Percentiles rank a stretch among this genome's conserved stretches.
Conservation (phyloP, 2,888 invertebrate genomes). For the Deladenus siricidicola region DNA sequence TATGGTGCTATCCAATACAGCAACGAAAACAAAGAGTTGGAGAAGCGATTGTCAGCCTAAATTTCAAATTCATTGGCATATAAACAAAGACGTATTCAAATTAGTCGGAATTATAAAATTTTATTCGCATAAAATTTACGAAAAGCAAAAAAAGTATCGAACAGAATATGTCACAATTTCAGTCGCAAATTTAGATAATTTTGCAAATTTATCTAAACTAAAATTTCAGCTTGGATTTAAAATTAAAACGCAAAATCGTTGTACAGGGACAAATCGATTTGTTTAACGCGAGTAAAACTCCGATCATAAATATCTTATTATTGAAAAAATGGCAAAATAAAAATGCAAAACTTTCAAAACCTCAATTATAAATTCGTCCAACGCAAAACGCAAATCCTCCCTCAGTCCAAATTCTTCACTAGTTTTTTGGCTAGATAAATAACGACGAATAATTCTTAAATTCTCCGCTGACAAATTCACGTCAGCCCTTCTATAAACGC, state of each 20-base stretch:
- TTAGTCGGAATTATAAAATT: no score
- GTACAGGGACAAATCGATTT: no score
- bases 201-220: background rate
- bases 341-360: no score
- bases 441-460: slow-evolving; percentile 9
- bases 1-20: slow-evolving; percentile 16
- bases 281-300: no score
- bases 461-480: slow-evolving; percentile 16
- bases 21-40: slow-evolving; percentile 11
- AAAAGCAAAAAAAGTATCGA: background rate
- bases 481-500: slow-evolving; percentile 11
- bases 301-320: no score
- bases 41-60: slow-evolving; percentile 11
- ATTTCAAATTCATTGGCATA: no score
- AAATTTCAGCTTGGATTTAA: no score
- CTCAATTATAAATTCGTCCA: slow-evolving; percentile 25
- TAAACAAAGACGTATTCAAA: no score
- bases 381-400: slow-evolving; percentile 20
- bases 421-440: slow-evolving; percentile 19
- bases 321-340: background rate
- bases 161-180: background rate
- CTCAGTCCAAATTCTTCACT: slow-evolving; percentile 21
- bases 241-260: background rate
- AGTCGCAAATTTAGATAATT: background rate
- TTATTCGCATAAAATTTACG: background rate